These are phyloP conservation scores for Yponomeuta sedellus DNA, from an alignment of 2,888 invertebrate genomes.

Conservation along the genomic window DNA sequence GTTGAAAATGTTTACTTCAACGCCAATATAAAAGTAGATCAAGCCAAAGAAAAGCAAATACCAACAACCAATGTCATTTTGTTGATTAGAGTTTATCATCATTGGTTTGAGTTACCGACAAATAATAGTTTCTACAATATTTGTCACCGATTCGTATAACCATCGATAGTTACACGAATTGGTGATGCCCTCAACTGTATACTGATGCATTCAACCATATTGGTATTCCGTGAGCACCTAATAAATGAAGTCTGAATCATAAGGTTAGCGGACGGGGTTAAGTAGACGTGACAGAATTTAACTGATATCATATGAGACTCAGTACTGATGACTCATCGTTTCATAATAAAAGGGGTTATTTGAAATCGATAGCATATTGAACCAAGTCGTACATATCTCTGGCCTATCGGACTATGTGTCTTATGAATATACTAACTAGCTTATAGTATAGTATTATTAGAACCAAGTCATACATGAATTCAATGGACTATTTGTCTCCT, in stretches of 20 bases:
- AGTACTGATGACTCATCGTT: neutral
- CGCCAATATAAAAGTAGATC: too few relatives aligned
- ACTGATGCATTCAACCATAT: too few relatives aligned
- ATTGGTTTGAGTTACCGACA: too few relatives aligned
- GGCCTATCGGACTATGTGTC: neutral
- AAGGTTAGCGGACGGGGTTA: neutral
- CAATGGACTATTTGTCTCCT: too few relatives aligned
- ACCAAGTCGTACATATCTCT: neutral
- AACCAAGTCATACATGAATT: neutral
- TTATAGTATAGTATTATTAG: too few relatives aligned
- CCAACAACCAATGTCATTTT: too few relatives aligned
- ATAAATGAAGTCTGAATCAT: slow-evolving; percentile 19
- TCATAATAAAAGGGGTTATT: neutral
- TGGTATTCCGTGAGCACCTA: slow-evolving; percentile 29
- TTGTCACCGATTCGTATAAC: neutral
- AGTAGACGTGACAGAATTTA: slow-evolving; percentile 25
- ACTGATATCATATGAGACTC: slow-evolving; percentile 15
- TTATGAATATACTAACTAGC: too few relatives aligned
- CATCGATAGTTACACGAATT: too few relatives aligned
- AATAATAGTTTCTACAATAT: neutral
- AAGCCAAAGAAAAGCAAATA: too few relatives aligned
- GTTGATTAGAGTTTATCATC: too few relatives aligned
- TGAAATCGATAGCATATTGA: slow-evolving; percentile 1
- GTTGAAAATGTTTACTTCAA: too few relatives aligned
- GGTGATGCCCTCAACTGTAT: neutral